A percentile compares a stretch with the other conserved stretches of the same genome.
Conservation (phyloP, 2,888 invertebrate species). For the Cyrtodaria siliqua region DNA sequence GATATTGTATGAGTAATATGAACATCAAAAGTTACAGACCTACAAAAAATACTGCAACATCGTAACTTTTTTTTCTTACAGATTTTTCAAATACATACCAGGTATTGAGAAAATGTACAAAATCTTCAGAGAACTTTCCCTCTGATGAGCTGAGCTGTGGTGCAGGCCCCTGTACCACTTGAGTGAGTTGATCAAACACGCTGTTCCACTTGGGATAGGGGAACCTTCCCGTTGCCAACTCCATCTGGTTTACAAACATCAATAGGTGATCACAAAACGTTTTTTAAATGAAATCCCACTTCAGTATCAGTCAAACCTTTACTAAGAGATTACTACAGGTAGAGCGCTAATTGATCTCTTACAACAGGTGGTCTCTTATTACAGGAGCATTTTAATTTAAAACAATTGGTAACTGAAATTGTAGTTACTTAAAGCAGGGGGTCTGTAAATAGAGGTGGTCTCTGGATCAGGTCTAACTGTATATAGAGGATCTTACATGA, state of each 20-base stretch:
- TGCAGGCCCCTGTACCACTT: constrained; percentile 98
- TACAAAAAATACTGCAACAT: too few relatives aligned
- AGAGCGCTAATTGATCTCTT: not conserved
- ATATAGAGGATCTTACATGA: too few relatives aligned
- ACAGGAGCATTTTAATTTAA: too few relatives aligned
- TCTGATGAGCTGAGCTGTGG: constrained; percentile 92
- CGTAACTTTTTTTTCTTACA: not conserved
- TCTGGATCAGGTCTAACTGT: too few relatives aligned
- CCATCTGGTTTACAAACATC: constrained; percentile 89
- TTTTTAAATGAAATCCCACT: not conserved
- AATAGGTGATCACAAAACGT: constrained; percentile 14
- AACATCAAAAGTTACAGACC: too few relatives aligned
- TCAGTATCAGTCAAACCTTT: too few relatives aligned
- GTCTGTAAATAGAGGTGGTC: too few relatives aligned
- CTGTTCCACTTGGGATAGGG: constrained; percentile 98
- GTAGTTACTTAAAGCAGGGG: too few relatives aligned
- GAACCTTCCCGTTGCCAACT: constrained; percentile 98
- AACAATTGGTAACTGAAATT: too few relatives aligned
- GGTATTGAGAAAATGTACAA: constrained; percentile 98
- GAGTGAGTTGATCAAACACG: constrained; percentile 98
- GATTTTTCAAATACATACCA: constrained; percentile 89
- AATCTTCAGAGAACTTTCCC: constrained; percentile 91
- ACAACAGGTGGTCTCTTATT: too few relatives aligned
- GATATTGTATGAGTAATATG: too few relatives aligned
- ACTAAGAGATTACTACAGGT: not conserved